Percentiles rank a stretch among this genome's conserved stretches.
Evolutionary conservation across 2,888 invertebrate genomes (phyloP).

Genomic region (Pristionchus maxplancki): DNA sequence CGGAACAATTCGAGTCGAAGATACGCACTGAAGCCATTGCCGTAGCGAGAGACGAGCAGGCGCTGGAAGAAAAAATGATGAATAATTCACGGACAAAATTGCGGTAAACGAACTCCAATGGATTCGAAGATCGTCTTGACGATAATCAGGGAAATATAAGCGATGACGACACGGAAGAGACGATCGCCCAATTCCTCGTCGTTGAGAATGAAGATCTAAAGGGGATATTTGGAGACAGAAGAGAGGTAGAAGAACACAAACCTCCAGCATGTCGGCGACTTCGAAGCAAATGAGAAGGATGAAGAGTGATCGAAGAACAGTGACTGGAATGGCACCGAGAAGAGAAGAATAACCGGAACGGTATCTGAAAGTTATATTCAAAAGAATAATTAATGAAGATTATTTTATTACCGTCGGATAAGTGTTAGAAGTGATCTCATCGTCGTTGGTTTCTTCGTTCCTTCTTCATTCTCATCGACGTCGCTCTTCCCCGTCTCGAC

Average conservation of each 20-base stretch:
- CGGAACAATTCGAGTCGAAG: conserved; percentile 74
- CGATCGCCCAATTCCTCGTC: conserved; percentile 52
- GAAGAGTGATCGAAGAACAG: conserved; percentile 72
- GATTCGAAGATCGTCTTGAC: conserved; percentile 76
- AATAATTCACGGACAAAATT: neutral
- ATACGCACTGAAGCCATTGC: conserved; percentile 73
- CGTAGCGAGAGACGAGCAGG: conserved; percentile 72
- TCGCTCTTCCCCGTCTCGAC: conserved; percentile 18
- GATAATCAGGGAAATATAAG: conserved; percentile 74
- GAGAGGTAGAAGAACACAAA: no score
- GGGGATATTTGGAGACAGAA: neutral
- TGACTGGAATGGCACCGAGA: conserved; percentile 70
- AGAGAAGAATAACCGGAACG: conserved; percentile 47
- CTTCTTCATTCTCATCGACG: conserved; percentile 18
- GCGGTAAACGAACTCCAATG: conserved; percentile 66
- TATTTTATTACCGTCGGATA: neutral
- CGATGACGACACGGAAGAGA: conserved; percentile 71
- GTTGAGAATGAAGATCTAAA: conserved; percentile 27
- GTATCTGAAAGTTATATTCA: conserved; percentile 3
- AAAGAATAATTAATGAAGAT: neutral
- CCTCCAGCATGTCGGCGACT: conserved; percentile 74
- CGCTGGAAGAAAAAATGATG: conserved; percentile 55
- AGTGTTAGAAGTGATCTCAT: conserved; percentile 8
- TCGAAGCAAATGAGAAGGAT: conserved; percentile 75
- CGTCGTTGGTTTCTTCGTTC: neutral